Percentiles rank a stretch among this genome's conserved stretches.
Conservation (phyloP, 2,888 invertebrate genomes). For the Cantharis rufa region DNA sequence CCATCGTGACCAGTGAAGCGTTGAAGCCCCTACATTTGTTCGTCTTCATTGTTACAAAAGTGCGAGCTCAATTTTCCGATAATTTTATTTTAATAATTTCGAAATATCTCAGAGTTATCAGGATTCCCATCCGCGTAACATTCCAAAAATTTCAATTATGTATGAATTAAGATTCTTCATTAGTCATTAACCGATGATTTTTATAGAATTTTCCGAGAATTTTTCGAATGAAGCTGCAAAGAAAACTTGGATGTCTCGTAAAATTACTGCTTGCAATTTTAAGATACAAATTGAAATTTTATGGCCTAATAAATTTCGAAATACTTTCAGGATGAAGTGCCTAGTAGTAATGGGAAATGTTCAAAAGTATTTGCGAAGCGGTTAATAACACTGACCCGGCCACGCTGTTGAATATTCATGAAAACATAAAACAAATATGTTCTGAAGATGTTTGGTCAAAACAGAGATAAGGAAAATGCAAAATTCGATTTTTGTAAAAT, state of each 20-base stretch:
- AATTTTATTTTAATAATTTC: not conserved
- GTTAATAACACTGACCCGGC: not conserved
- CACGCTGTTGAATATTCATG: not conserved
- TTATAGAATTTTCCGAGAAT: not conserved
- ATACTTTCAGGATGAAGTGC: not conserved
- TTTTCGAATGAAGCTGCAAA: not conserved
- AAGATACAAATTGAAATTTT: not conserved
- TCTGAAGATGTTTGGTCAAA: not conserved
- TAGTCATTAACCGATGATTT: not conserved
- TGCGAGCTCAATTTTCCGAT: not conserved
- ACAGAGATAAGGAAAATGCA: not conserved
- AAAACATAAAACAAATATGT: not conserved
- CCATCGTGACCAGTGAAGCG: constrained; percentile 35
- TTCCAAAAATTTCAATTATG: not conserved
- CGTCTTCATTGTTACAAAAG: constrained; percentile 6
- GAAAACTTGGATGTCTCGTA: not conserved
- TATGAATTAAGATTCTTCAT: not conserved
- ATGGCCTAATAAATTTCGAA: not conserved
- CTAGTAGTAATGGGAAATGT: not conserved
- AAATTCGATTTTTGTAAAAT: not conserved
- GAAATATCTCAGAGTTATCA: not conserved
- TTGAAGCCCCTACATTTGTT: constrained; percentile 35
- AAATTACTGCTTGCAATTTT: not conserved
- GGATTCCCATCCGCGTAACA: not conserved
- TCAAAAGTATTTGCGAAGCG: not conserved